Conservation (phyloP, 2,797 vertebrate genomes). For the Mus caroli region DNA sequence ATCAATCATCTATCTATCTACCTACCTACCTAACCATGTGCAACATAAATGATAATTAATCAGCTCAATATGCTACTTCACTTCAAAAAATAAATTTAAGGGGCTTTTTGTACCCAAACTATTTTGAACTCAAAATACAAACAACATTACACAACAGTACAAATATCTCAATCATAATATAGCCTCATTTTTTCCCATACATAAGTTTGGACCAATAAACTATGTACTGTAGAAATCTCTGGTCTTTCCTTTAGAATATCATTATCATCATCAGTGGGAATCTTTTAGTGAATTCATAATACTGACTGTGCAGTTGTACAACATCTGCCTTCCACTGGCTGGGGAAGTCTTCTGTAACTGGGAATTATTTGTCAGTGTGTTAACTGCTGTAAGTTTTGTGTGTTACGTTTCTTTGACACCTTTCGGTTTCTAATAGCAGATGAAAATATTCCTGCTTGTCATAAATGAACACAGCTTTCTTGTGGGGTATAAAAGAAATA, state of each 20-base stretch:
- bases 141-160: background rate
- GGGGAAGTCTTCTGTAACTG: background rate
- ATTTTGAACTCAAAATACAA: conserved; percentile 24
- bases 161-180: background rate
- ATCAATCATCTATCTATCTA: background rate
- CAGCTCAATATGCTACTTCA: background rate
- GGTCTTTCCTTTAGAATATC: background rate
- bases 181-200: background rate
- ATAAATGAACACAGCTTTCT: conserved; percentile 33
- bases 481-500: conserved; percentile 24
- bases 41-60: background rate
- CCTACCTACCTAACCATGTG: background rate
- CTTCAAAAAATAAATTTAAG: background rate
- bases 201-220: background rate
- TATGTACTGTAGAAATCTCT: background rate
- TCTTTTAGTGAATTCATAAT: background rate
- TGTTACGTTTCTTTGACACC: conserved; percentile 12
- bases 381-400: background rate
- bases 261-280: background rate
- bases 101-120: background rate
- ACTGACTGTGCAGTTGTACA: background rate
- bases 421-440: background rate
- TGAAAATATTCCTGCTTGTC: background rate
- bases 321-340: background rate
- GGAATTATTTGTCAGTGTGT: conserved; percentile 2